A percentile compares a stretch with the other conserved stretches of the same genome.
These are phyloP conservation scores for Mnemiopsis leidyi DNA, from an alignment of 37 sponge, comb jelly and placozoan genomes.

Conservation along the genomic window DNA sequence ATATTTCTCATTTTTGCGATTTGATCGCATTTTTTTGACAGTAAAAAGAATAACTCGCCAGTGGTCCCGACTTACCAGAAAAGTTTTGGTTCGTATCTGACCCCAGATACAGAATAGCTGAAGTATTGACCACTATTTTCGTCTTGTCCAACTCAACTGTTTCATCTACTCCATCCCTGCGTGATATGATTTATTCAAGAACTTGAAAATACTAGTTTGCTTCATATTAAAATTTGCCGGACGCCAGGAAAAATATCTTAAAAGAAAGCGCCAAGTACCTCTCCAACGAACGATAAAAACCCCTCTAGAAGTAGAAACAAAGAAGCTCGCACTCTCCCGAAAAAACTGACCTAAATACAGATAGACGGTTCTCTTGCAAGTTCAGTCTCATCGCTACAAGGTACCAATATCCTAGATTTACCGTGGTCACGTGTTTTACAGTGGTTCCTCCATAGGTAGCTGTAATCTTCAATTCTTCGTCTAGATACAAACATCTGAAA, in stretches of 20 bases:
- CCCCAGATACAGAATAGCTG: background rate
- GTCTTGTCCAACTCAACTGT: background rate
- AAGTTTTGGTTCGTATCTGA: background rate
- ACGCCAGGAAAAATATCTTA: too few species aligned
- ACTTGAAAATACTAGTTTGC: too few species aligned
- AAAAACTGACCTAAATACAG: conserved; percentile 35
- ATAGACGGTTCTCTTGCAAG: background rate
- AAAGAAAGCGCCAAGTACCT: too few species aligned
- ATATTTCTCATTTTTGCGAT: too few species aligned
- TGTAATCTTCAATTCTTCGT: background rate
- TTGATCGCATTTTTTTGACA: too few species aligned
- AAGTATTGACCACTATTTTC: background rate
- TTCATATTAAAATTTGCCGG: too few species aligned
- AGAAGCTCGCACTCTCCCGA: too few species aligned
- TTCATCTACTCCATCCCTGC: background rate
- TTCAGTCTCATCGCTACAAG: background rate
- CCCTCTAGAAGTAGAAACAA: too few species aligned
- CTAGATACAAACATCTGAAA: background rate
- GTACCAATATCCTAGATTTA: background rate
- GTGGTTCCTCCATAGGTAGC: background rate
- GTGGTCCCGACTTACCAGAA: too few species aligned
- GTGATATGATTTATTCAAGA: too few species aligned
- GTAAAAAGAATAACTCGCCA: too few species aligned
- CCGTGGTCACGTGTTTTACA: background rate
- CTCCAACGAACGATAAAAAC: too few species aligned